These are phyloP conservation scores for Subanguina moxae DNA, from an alignment of 1,140 invertebrate species.

Conservation along the genomic window DNA sequence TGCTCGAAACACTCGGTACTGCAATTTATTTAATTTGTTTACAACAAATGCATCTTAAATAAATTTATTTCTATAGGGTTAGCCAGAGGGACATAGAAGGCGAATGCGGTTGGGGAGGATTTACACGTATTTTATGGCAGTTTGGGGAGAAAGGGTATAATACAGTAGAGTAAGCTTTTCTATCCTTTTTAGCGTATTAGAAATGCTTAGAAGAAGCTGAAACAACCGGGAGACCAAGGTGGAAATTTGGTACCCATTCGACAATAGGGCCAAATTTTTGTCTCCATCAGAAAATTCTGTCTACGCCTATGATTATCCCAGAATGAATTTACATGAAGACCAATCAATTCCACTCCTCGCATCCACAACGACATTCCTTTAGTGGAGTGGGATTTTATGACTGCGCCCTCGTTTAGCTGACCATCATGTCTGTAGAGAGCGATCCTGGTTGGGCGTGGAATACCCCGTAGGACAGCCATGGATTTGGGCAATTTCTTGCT, in stretches of 20 bases:
- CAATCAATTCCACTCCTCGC: constrained; percentile 51
- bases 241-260: too few relatives aligned
- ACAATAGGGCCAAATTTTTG: too few relatives aligned
- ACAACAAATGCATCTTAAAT: constrained; percentile 17
- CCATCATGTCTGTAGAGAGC: constrained; percentile 3
- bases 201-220: too few relatives aligned
- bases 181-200: too few relatives aligned
- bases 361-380: constrained; percentile 41
- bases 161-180: too few relatives aligned
- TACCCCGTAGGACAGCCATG: constrained; percentile 52
- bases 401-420: background rate
- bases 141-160: too few relatives aligned
- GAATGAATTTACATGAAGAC: constrained; percentile 49
- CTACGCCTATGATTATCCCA: background rate
- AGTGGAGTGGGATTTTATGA: background rate
- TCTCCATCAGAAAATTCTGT: background rate
- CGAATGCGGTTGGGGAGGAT: constrained; percentile 4
- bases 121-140: too few relatives aligned
- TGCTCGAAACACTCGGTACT: constrained; percentile 46
- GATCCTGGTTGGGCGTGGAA: constrained; percentile 22
- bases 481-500: constrained; percentile 84
- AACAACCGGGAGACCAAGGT: too few relatives aligned
- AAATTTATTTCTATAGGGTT: background rate
- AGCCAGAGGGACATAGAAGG: background rate
- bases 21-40: background rate